These are phyloP conservation scores for Metalampra italica DNA, from an alignment of 2,888 invertebrate species.

Conservation along the genomic window DNA sequence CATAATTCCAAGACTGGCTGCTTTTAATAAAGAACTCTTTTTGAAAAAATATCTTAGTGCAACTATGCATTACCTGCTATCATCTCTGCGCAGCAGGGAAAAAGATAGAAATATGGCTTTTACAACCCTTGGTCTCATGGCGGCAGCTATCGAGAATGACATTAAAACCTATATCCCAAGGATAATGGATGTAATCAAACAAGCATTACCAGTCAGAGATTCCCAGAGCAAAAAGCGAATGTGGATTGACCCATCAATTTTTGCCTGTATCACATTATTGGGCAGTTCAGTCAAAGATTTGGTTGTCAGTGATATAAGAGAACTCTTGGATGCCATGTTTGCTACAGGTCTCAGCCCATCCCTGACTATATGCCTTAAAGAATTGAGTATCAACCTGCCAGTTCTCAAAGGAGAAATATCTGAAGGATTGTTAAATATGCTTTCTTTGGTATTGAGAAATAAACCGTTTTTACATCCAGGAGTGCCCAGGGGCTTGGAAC, in stretches of 20 bases:
- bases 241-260: conserved; percentile 91
- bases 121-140: conserved; percentile 92
- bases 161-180: conserved; percentile 88
- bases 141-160: conserved; percentile 90
- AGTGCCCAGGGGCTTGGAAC: conserved; percentile 81
- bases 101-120: conserved; percentile 93
- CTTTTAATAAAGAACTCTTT: conserved; percentile 92
- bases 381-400: conserved; percentile 93
- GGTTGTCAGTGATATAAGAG: conserved; percentile 87
- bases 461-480: conserved; percentile 90
- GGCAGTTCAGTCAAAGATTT: conserved; percentile 91
- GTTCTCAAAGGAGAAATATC: conserved; percentile 93
- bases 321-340: conserved; percentile 94
- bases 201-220: conserved; percentile 87
- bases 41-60: conserved; percentile 84
- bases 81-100: conserved; percentile 87
- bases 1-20: conserved; percentile 93
- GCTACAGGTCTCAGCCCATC: conserved; percentile 94
- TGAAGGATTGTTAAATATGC: conserved; percentile 93
- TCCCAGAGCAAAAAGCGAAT: conserved; percentile 86
- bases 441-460: conserved; percentile 94
- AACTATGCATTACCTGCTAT: conserved; percentile 87
- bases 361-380: conserved; percentile 93
- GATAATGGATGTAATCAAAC: conserved; percentile 91
- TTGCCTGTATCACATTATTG: conserved; percentile 94